Conservation (phyloP, 1,140 invertebrate genomes). For the Brachionus sp. region DNA sequence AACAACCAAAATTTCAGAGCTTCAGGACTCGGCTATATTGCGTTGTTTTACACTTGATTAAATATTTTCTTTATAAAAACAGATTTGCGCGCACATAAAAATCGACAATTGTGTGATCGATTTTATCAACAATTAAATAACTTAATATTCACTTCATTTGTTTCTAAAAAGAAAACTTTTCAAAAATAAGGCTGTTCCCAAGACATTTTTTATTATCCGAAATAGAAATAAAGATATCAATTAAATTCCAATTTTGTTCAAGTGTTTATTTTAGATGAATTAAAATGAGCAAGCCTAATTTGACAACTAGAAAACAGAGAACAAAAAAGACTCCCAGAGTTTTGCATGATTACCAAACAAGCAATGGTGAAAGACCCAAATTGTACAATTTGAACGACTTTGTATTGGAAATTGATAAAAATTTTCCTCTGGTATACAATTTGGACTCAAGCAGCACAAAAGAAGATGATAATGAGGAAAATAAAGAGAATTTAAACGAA, state of each 20-base stretch:
- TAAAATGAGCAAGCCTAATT: not conserved
- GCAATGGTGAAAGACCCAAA: not conserved
- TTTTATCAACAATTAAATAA: slow-evolving; percentile 12
- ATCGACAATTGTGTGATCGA: not conserved
- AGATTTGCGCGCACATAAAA: not conserved
- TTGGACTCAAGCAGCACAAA: not conserved
- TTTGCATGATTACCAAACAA: not conserved
- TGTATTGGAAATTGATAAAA: not conserved
- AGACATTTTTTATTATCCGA: not conserved
- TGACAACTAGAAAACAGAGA: not conserved
- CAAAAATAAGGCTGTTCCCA: not conserved
- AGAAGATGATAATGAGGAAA: not conserved
- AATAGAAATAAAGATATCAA: not conserved
- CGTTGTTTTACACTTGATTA: slow-evolving; percentile 2
- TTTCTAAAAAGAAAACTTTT: not conserved
- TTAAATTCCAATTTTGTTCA: not conserved
- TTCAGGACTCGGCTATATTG: not conserved
- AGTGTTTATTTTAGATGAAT: not conserved
- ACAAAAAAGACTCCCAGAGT: not conserved
- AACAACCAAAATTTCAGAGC: not conserved
- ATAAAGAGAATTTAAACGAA: not conserved
- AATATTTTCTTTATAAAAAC: not conserved
- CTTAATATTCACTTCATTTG: not conserved
- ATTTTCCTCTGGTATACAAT: slow-evolving; percentile 11
- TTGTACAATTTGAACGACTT: slow-evolving; percentile 4